These are phyloP conservation scores for Scaptomyza montana DNA, from an alignment of 1,140 invertebrate genomes.

Conservation along the genomic window DNA sequence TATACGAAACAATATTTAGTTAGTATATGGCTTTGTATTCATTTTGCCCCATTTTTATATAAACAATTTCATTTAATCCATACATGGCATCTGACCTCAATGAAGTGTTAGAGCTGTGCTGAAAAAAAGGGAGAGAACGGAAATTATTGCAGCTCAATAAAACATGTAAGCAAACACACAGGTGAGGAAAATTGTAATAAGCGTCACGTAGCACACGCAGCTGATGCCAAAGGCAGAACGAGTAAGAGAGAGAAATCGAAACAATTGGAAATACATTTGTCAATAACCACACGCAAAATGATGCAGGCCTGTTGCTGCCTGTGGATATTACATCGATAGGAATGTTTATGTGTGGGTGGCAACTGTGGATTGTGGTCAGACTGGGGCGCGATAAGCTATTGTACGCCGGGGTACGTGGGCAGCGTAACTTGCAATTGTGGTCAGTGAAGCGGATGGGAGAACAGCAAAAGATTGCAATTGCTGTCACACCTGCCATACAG, in stretches of 20 bases:
- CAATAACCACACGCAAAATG: slow-evolving; percentile 69
- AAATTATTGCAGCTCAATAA: slow-evolving; percentile 72
- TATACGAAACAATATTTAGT: background rate
- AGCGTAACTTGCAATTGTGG: slow-evolving; percentile 61
- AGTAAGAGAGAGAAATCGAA: slow-evolving; percentile 31
- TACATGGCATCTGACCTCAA: slow-evolving; percentile 50
- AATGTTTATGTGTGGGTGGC: slow-evolving; percentile 19
- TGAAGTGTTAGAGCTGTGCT: slow-evolving; percentile 46
- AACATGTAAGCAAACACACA: slow-evolving; percentile 45
- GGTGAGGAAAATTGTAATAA: slow-evolving; percentile 56
- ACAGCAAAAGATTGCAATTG: slow-evolving; percentile 20
- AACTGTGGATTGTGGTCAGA: slow-evolving; percentile 45
- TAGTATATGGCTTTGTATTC: background rate
- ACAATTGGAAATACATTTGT: slow-evolving; percentile 81
- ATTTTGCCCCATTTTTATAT: slow-evolving; percentile 6
- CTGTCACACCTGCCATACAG: slow-evolving; percentile 64
- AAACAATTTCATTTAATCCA: slow-evolving; percentile 30
- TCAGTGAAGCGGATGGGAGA: slow-evolving; percentile 3
- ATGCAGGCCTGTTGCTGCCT: slow-evolving; percentile 49
- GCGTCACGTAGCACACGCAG: slow-evolving; percentile 47
- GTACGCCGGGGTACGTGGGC: slow-evolving; percentile 55
- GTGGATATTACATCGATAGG: slow-evolving; percentile 34
- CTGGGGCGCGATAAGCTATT: slow-evolving; percentile 64
- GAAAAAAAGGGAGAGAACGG: slow-evolving; percentile 18
- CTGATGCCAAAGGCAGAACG: slow-evolving; percentile 3